A percentile compares a stretch with the other conserved stretches of the same genome.
Conservation (phyloP, 2,888 invertebrate genomes). For the Cryptus armator region DNA sequence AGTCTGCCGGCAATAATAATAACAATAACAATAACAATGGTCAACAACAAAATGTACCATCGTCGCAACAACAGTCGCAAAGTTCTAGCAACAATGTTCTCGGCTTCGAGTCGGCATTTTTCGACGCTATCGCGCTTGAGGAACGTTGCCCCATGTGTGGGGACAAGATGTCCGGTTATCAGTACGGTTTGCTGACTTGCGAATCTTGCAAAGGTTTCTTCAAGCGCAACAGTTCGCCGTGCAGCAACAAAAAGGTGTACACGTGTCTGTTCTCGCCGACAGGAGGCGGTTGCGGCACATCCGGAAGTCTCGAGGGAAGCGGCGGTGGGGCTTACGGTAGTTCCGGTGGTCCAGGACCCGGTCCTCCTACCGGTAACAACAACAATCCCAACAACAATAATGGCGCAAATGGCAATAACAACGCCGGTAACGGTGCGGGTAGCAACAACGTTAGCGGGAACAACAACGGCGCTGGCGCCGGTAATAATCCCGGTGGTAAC, state of each 20-base stretch:
- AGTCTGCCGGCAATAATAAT: slow-evolving; percentile 77
- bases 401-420: slow-evolving; percentile 71
- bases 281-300: slow-evolving; percentile 72
- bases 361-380: slow-evolving; percentile 64
- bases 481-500: slow-evolving; percentile 81
- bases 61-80: slow-evolving; percentile 81
- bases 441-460: slow-evolving; percentile 73
- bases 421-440: slow-evolving; percentile 79
- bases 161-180: slow-evolving; percentile 91
- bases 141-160: slow-evolving; percentile 91
- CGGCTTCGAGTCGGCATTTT: slow-evolving; percentile 87
- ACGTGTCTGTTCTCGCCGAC: slow-evolving; percentile 87
- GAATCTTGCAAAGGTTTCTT: slow-evolving; percentile 92
- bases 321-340: slow-evolving; percentile 60
- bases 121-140: slow-evolving; percentile 86
- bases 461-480: slow-evolving; percentile 74
- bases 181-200: slow-evolving; percentile 91
- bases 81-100: slow-evolving; percentile 75
- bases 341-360: slow-evolving; percentile 64
- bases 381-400: slow-evolving; percentile 79
- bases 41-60: slow-evolving; percentile 53
- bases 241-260: slow-evolving; percentile 92
- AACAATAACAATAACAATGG: slow-evolving; percentile 76
- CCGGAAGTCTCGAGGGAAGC: slow-evolving; percentile 64
- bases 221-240: slow-evolving; percentile 88